Evolutionary conservation across 2,797 vertebrate genomes (phyloP).

Genomic region (Peromyscus nudipes): DNA sequence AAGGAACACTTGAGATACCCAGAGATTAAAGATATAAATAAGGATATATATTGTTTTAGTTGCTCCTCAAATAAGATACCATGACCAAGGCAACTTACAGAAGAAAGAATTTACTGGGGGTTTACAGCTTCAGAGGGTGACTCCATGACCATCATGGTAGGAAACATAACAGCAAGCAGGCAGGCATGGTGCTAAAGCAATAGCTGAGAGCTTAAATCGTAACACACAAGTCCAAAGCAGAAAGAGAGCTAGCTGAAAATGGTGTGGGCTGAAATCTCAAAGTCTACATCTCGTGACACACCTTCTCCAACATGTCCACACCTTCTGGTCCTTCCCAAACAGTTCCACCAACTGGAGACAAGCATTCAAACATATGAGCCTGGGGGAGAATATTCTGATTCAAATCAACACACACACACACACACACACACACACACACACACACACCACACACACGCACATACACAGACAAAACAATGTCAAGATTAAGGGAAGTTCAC

Average conservation of each 20-base stretch:
- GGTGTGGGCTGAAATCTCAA: not conserved
- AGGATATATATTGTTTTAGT: not conserved
- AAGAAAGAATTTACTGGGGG: not conserved
- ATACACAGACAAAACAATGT: not conserved
- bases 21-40: constrained; percentile 30
- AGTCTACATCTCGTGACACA: not conserved
- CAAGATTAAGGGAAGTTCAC: constrained; percentile 10
- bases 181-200: not conserved
- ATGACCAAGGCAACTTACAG: not conserved
- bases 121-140: not conserved
- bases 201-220: not conserved
- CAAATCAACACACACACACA: not conserved
- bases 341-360: not conserved
- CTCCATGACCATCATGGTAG: not conserved
- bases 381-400: not conserved
- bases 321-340: not conserved
- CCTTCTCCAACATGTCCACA: too few relatives aligned
- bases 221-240: not conserved
- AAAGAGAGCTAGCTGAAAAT: not conserved
- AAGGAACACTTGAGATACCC: constrained; percentile 30
- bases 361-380: too few relatives aligned
- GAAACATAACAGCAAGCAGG: not conserved
- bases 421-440: not conserved
- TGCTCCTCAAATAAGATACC: not conserved
- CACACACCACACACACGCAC: rapidly evolving